Conservation (phyloP, 1,140 invertebrate species). For the Lepidurus packardi region DNA sequence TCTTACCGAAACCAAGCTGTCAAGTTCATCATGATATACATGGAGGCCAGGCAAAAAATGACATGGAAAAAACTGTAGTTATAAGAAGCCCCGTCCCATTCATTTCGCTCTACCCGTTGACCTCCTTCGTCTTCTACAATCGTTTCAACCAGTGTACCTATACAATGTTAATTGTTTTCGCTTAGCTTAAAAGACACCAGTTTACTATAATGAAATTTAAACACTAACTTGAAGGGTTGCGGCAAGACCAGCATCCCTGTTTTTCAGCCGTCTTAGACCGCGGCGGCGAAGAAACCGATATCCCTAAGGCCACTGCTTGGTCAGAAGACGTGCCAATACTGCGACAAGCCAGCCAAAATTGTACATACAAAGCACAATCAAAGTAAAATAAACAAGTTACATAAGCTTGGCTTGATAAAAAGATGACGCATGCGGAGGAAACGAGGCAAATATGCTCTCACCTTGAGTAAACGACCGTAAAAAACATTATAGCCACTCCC, state of each 20-base stretch:
- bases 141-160: not conserved
- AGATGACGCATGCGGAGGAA: not conserved
- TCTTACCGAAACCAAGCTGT: constrained; percentile 50
- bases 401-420: not conserved
- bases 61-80: constrained; percentile 49
- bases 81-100: constrained; percentile 44
- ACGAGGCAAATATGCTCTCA: constrained; percentile 36
- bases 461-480: constrained; percentile 43
- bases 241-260: not conserved
- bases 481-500: constrained; percentile 40
- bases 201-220: not conserved
- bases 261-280: not conserved
- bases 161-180: not conserved
- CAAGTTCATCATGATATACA: constrained; percentile 50
- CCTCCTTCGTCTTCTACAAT: constrained; percentile 41
- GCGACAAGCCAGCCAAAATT: not conserved
- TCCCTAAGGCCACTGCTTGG: constrained; percentile 28
- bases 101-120: constrained; percentile 46
- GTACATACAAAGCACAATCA: not conserved
- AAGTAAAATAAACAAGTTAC: not conserved
- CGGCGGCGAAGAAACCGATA: constrained; percentile 8
- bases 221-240: not conserved
- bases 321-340: constrained; percentile 34
- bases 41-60: constrained; percentile 45
- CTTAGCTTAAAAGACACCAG: not conserved